Evolutionary conservation across 2,797 vertebrate genomes (phyloP).

Genomic region (Spea hammondii): DNA sequence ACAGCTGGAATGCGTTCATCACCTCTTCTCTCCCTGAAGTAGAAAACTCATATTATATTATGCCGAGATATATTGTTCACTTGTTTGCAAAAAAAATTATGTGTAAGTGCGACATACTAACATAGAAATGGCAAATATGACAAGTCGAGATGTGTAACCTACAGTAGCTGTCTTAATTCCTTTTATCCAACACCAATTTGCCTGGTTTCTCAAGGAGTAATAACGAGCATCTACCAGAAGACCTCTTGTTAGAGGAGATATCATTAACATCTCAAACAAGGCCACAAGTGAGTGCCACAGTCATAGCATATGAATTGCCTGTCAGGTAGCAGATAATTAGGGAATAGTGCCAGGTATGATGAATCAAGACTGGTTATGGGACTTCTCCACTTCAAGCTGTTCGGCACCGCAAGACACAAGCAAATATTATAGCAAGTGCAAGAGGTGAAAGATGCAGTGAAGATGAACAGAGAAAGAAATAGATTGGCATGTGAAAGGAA

Average conservation of each 20-base stretch:
- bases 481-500: conserved; percentile 5
- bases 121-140: conserved; percentile 26
- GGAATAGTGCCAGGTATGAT: conserved; percentile 22
- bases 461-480: neutral
- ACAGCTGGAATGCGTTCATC: too few relatives aligned
- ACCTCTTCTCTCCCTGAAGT: too few relatives aligned
- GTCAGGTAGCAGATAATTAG: conserved; percentile 29
- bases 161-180: conserved; percentile 23
- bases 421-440: conserved; percentile 20
- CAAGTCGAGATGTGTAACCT: conserved; percentile 20
- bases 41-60: too few relatives aligned
- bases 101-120: neutral
- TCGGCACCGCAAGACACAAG: neutral
- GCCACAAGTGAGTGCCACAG: conserved; percentile 6
- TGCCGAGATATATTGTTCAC: neutral
- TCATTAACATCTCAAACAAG: conserved; percentile 36
- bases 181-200: conserved; percentile 26
- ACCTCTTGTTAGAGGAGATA: conserved; percentile 34
- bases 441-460: conserved; percentile 6
- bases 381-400: conserved; percentile 2
- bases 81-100: conserved; percentile 3
- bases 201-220: conserved; percentile 14
- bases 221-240: conserved; percentile 36
- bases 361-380: conserved; percentile 28
- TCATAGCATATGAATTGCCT: neutral